A percentile compares a stretch with the other conserved stretches of the same genome.
Evolutionary conservation across 23 tunicate genomes (phyloP).

Genomic region (Halocynthia roretzi): DNA sequence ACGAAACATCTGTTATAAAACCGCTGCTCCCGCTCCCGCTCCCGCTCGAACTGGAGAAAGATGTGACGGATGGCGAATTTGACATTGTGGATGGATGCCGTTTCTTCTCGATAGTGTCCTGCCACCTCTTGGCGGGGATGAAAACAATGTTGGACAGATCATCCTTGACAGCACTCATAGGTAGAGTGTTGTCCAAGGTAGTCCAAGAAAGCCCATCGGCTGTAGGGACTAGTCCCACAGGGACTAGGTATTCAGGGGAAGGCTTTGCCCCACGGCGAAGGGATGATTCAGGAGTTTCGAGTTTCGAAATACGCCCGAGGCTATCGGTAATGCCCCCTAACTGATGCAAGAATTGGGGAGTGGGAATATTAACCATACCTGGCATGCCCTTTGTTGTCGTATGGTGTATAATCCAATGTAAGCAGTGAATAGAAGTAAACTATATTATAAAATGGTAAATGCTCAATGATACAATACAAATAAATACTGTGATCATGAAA

Average conservation of each 20-base stretch:
- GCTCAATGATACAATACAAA: too few species aligned
- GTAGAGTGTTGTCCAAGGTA: not conserved
- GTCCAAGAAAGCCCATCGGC: conserved; percentile 16
- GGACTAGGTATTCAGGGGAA: conserved; percentile 3
- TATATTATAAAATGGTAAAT: not conserved
- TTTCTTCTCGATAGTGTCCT: conserved; percentile 7
- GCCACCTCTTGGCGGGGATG: conserved; percentile 18
- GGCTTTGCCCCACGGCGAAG: not conserved
- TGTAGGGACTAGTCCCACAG: not conserved
- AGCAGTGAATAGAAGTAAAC: not conserved
- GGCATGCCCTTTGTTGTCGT: too few species aligned
- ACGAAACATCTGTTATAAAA: conserved; percentile 17
- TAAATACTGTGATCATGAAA: too few species aligned
- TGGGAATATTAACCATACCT: not conserved
- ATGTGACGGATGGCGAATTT: conserved; percentile 13
- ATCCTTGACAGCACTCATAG: not conserved
- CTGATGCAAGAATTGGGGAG: not conserved
- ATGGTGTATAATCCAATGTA: conserved; percentile 3
- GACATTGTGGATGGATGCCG: not conserved
- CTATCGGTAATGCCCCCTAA: not conserved
- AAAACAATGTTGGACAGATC: conserved; percentile 3
- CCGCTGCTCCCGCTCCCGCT: conserved; percentile 29
- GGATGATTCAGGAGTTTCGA: not conserved
- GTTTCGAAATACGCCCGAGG: not conserved
- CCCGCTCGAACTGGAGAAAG: conserved; percentile 7